phyloP scores from a whole-genome alignment of 2,888 invertebrate genomes.

The Drosophila nigricruria region DNA sequence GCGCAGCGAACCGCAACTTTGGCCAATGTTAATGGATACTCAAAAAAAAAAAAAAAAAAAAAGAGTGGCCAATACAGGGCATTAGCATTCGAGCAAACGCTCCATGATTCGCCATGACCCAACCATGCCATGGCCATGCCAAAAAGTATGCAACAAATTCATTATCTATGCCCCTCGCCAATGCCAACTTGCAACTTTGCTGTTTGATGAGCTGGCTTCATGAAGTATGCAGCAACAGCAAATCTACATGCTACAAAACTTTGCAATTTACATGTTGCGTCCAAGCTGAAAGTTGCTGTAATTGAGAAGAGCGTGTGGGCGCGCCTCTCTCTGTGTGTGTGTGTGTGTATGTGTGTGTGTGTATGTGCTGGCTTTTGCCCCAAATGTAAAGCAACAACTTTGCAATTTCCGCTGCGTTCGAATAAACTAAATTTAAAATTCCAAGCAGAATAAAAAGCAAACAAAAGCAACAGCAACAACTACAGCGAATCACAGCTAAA shows the following conservation, averaged over 20 bases:
- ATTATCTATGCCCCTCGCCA: conserved; percentile 27
- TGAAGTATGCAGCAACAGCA: conserved; percentile 28
- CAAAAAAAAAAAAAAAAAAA: neutral
- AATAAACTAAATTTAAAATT: conserved; percentile 71
- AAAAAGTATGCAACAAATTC: conserved; percentile 37
- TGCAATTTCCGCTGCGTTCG: conserved; percentile 70
- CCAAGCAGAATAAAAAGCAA: conserved; percentile 31
- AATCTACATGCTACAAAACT: conserved; percentile 39
- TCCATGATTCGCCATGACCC: neutral
- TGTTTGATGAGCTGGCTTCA: conserved; percentile 20
- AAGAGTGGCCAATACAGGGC: conserved; percentile 9
- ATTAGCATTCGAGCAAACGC: conserved; percentile 16
- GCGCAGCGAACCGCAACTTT: conserved; percentile 60
- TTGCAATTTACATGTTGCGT: conserved; percentile 55
- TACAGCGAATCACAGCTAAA: conserved; percentile 25
- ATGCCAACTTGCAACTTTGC: conserved; percentile 36
- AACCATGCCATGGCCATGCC: neutral
- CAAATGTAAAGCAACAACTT: conserved; percentile 69
- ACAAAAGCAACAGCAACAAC: conserved; percentile 27
- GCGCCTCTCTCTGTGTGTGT: conserved; percentile 6
- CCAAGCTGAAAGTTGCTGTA: conserved; percentile 43
- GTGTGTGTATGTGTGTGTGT: conserved; percentile 17
- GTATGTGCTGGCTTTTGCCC: conserved; percentile 1
- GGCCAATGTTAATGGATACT: conserved; percentile 31
- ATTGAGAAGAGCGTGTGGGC: conserved; percentile 38